Conservation (phyloP, 2,113 vertebrate species). For the Rhea pennata region DNA sequence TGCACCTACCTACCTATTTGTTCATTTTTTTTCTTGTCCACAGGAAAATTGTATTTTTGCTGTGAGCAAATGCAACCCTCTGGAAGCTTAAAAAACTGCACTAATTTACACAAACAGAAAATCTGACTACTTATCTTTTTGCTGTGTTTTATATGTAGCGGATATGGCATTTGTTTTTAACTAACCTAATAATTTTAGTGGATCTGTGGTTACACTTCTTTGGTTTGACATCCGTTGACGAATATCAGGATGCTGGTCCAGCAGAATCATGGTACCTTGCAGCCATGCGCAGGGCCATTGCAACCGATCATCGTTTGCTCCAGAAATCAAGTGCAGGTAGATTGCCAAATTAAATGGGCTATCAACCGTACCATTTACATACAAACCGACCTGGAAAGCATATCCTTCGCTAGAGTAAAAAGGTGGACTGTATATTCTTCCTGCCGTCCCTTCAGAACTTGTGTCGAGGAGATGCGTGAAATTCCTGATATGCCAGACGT, state of each 20-base stretch:
- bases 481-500: conserved; percentile 87
- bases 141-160: background rate
- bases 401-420: conserved; percentile 89
- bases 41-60: background rate
- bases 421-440: conserved; percentile 80
- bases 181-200: conserved; percentile 72
- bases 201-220: conserved; percentile 87
- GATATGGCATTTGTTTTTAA: background rate
- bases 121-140: background rate
- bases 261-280: conserved; percentile 83
- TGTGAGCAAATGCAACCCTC: background rate
- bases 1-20: background rate
- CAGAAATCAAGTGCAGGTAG: conserved; percentile 85
- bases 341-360: conserved; percentile 71
- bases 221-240: conserved; percentile 86
- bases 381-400: conserved; percentile 85
- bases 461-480: conserved; percentile 79
- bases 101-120: background rate
- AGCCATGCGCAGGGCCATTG: conserved; percentile 91
- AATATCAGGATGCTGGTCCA: conserved; percentile 90
- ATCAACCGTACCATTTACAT: conserved; percentile 53
- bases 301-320: conserved; percentile 81
- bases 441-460: conserved; percentile 5
- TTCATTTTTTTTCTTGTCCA: background rate
- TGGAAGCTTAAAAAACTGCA: background rate